Conservation (phyloP, 2,888 invertebrate genomes). For the Octodonta nipae region DNA sequence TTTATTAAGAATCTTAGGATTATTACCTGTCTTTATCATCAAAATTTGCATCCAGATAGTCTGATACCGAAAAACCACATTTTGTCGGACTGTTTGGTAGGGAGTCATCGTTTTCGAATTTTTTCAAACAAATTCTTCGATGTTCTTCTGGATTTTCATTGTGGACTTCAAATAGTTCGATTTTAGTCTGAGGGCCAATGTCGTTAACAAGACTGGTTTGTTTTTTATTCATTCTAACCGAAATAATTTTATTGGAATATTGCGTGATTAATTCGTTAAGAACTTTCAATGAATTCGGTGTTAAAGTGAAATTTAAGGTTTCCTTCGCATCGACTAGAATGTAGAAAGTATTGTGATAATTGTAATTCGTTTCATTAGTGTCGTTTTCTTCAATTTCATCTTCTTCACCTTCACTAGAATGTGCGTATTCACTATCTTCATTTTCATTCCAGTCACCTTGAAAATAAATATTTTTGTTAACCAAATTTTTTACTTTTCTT, state of each 20-base stretch:
- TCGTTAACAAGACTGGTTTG: slow-evolving; percentile 46
- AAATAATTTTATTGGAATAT: slow-evolving; percentile 33
- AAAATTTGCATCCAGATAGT: slow-evolving; percentile 16
- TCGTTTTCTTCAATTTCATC: slow-evolving; percentile 28
- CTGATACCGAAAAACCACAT: slow-evolving; percentile 8
- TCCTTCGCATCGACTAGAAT: slow-evolving; percentile 55
- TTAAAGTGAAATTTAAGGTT: slow-evolving; percentile 52
- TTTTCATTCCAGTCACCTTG: slow-evolving; percentile 35
- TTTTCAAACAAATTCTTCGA: slow-evolving; percentile 40
- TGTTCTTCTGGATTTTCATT: slow-evolving; percentile 37
- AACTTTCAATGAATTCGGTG: slow-evolving; percentile 47
- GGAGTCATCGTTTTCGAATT: slow-evolving; percentile 49
- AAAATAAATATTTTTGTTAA: slow-evolving; percentile 7
- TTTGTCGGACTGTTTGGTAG: slow-evolving; percentile 44
- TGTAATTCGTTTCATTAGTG: slow-evolving; percentile 10
- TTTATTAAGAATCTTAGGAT: too few species aligned
- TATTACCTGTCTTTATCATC: slow-evolving; percentile 40
- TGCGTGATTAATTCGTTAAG: slow-evolving; percentile 34
- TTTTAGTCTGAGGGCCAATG: slow-evolving; percentile 47
- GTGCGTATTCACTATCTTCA: slow-evolving; percentile 34
- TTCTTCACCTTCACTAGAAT: slow-evolving; percentile 42
- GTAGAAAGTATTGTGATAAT: slow-evolving; percentile 46
- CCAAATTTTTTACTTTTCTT: too few species aligned
- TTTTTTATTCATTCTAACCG: slow-evolving; percentile 30
- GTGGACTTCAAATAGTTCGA: slow-evolving; percentile 41